Conservation (phyloP, 2,888 invertebrate genomes). For the Palloptera scutellata region DNA sequence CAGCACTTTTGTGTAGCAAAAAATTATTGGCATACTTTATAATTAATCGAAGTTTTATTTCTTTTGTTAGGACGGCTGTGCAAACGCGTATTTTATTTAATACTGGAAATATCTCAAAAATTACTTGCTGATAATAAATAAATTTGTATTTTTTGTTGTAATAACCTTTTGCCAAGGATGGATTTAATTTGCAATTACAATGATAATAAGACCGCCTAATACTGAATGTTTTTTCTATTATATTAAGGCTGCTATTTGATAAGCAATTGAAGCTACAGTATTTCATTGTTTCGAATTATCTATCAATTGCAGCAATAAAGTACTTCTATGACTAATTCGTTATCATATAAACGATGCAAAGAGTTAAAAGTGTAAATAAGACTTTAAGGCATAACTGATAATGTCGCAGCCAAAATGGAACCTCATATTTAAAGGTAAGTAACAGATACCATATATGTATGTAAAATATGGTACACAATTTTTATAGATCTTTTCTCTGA, state of each 20-base stretch:
- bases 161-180: background rate
- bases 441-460: no score
- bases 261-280: no score
- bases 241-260: no score
- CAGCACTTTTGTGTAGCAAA: background rate
- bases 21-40: slow-evolving; percentile 3
- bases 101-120: slow-evolving; percentile 1
- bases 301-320: no score
- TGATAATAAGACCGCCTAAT: no score
- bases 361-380: background rate
- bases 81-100: slow-evolving; percentile 4
- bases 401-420: no score
- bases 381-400: no score
- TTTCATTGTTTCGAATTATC: no score
- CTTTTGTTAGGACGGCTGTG: slow-evolving; percentile 27
- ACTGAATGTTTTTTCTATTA: no score
- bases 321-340: no score
- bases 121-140: background rate
- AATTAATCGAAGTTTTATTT: slow-evolving; percentile 8
- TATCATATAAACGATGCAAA: background rate
- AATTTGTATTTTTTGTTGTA: background rate
- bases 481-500: background rate
- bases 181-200: no score
- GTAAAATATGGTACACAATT: background rate
- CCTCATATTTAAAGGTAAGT: no score